These are phyloP conservation scores for Nomada ruficornis DNA, from an alignment of 2,888 invertebrate species.

Conservation along the genomic window DNA sequence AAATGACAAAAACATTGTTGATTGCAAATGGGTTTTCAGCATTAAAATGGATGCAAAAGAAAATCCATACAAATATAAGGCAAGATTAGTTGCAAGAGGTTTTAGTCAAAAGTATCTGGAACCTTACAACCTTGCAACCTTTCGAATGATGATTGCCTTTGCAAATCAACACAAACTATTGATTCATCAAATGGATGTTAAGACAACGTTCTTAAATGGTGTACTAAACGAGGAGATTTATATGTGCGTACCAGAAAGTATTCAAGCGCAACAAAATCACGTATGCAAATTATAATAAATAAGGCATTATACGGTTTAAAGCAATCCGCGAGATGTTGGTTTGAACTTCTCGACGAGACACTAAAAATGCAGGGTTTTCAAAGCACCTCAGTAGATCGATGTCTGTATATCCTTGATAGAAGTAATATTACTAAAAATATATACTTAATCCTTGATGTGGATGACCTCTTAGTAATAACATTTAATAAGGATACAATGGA, in stretches of 20 bases:
- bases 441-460: no score
- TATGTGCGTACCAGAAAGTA: no score
- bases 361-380: not conserved
- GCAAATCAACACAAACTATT: not conserved
- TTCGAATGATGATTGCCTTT: not conserved
- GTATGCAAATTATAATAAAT: no score
- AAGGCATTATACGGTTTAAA: no score
- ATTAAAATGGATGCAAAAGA: not conserved
- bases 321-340: not conserved
- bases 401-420: no score
- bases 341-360: not conserved
- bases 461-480: no score
- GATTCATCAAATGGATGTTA: conserved; percentile 1
- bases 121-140: conserved; percentile 6
- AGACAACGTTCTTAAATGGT: conserved; percentile 16
- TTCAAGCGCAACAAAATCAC: no score
- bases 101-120: not conserved
- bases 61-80: not conserved
- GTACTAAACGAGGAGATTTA: not conserved
- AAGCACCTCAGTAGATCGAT: not conserved
- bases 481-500: no score
- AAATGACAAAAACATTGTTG: not conserved
- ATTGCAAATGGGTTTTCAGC: not conserved
- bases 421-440: no score
- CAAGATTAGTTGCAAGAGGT: not conserved